Conservation (phyloP, 2,888 invertebrate species). For the Caenorhabditis zanzibari region DNA sequence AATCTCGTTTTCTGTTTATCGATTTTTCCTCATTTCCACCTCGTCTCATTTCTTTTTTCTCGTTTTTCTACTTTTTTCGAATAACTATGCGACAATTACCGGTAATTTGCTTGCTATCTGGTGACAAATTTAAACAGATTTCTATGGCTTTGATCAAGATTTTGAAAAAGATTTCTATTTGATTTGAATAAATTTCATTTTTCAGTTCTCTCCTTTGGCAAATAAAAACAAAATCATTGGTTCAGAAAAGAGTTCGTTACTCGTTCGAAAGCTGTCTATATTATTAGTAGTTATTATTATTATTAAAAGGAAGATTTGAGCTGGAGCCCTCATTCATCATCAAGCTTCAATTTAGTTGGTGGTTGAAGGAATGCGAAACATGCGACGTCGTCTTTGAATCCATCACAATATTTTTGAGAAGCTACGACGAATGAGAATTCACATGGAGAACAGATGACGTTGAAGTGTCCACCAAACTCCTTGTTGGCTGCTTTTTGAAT, state of each 20-base stretch:
- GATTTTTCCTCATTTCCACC: conserved; percentile 7
- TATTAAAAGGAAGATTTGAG: conserved; percentile 7
- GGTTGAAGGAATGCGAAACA: conserved; percentile 72
- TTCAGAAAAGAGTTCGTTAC: not conserved
- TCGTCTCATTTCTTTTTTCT: conserved; percentile 14
- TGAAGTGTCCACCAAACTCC: conserved; percentile 74
- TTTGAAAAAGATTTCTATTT: conserved; percentile 18
- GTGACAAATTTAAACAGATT: conserved; percentile 45
- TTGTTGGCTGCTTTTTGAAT: conserved; percentile 81
- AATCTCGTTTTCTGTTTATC: conserved; percentile 3
- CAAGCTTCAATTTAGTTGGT: conserved; percentile 61
- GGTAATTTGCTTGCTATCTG: conserved; percentile 62
- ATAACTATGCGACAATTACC: conserved; percentile 52
- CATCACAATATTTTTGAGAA: conserved; percentile 74
- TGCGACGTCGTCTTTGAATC: conserved; percentile 71
- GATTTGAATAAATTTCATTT: conserved; percentile 3
- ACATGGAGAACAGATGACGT: conserved; percentile 74
- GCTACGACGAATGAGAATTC: conserved; percentile 74
- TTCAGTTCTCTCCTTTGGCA: not conserved
- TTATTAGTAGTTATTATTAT: conserved; percentile 25
- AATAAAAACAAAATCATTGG: conserved; percentile 4
- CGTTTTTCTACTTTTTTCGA: not conserved
- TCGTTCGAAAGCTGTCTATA: conserved; percentile 19
- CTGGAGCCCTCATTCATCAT: conserved; percentile 20
- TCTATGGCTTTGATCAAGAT: conserved; percentile 56